phyloP scores from a whole-genome alignment of 1,140 invertebrate species.

The Heliconius melpomene region DNA sequence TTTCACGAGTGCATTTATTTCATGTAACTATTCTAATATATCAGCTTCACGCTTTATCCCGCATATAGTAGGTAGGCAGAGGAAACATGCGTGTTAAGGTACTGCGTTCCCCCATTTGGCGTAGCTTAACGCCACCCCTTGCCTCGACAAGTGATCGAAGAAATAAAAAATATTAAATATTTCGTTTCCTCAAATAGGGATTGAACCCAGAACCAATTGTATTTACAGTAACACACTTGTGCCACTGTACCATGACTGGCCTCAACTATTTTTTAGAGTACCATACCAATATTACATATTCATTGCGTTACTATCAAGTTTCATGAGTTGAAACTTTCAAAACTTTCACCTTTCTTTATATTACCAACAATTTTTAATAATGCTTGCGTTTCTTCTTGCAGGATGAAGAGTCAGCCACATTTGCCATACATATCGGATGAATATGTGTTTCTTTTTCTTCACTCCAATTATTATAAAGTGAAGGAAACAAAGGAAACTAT shows the following conservation, averaged over 20 bases:
- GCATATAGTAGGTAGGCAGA: too few relatives aligned
- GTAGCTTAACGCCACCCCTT: too few relatives aligned
- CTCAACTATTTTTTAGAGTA: too few relatives aligned
- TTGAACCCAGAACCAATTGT: too few relatives aligned
- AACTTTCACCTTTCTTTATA: neutral
- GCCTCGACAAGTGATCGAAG: too few relatives aligned
- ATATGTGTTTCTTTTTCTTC: slow-evolving; percentile 82
- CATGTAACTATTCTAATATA: neutral
- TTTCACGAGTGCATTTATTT: neutral
- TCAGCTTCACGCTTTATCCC: too few relatives aligned
- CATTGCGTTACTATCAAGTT: neutral
- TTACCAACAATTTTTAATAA: neutral
- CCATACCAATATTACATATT: neutral
- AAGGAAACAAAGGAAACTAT: slow-evolving; percentile 83
- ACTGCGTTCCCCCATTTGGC: too few relatives aligned
- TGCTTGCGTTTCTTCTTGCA: slow-evolving; percentile 54
- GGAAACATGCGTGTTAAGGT: too few relatives aligned
- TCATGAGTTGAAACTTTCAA: neutral
- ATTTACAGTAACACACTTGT: too few relatives aligned
- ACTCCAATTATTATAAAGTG: slow-evolving; percentile 82
- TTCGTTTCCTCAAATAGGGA: too few relatives aligned
- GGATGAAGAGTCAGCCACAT: slow-evolving; percentile 82
- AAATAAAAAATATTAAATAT: too few relatives aligned
- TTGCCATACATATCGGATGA: slow-evolving; percentile 82
- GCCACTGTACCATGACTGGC: too few relatives aligned